Evolutionary conservation across 2,888 invertebrate genomes (phyloP).

Genomic region (Himalopsyche anomala): DNA sequence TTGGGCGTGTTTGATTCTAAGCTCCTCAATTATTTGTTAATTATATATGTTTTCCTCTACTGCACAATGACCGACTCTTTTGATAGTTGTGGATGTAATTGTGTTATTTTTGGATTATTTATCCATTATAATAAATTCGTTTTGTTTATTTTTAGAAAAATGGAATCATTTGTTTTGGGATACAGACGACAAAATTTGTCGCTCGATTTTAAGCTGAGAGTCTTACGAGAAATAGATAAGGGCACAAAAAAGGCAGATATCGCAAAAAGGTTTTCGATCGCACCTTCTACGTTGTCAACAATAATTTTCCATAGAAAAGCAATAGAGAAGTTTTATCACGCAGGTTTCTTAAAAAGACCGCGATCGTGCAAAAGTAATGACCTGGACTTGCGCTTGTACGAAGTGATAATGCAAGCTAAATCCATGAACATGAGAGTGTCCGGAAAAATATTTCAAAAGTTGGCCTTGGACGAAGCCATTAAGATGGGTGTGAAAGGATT

Average conservation of each 20-base stretch:
- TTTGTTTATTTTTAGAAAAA: neutral
- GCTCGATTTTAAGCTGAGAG: conserved; percentile 14
- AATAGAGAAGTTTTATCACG: neutral
- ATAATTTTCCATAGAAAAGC: conserved; percentile 22
- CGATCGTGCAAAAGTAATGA: conserved; percentile 28
- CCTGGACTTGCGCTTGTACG: conserved; percentile 26
- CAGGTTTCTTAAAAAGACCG: neutral
- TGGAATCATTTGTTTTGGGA: neutral
- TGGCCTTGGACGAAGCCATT: conserved; percentile 15
- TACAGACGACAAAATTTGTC: conserved; percentile 4
- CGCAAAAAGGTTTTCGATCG: conserved; percentile 11
- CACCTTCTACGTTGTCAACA: neutral
- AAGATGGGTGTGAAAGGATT: conserved; percentile 34
- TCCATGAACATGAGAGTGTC: conserved; percentile 31
- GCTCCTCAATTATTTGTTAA: too few species aligned
- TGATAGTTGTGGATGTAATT: too few species aligned
- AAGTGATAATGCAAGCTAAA: conserved; percentile 8
- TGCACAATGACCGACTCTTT: too few species aligned
- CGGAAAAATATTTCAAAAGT: conserved; percentile 5
- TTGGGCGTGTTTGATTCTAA: too few species aligned
- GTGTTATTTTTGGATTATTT: too few species aligned
- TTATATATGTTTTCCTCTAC: too few species aligned
- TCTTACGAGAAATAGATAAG: neutral
- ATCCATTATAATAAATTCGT: neutral
- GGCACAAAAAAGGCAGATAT: conserved; percentile 22